Percentiles rank a stretch among this genome's conserved stretches.
Conservation (phyloP, 1,140 invertebrate species). For the Onthophagus taurus region DNA sequence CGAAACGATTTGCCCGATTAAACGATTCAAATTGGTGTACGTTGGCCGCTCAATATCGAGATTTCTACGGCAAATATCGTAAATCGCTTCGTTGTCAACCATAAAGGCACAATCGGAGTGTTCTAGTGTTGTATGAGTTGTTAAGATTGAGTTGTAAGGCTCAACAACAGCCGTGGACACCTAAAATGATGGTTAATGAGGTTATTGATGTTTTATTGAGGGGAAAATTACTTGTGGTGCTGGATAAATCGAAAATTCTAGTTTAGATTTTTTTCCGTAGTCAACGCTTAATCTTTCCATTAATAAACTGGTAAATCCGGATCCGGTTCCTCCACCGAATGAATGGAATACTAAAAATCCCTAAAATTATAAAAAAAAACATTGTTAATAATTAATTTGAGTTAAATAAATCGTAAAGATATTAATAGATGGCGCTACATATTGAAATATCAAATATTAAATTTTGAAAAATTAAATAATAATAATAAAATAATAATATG, state of each 20-base stretch:
- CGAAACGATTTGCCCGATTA: slow-evolving; percentile 76
- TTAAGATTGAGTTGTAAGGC: slow-evolving; percentile 74
- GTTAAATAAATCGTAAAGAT: no score
- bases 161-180: slow-evolving; percentile 76
- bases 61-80: slow-evolving; percentile 80
- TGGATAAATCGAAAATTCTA: slow-evolving; percentile 78
- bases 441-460: no score
- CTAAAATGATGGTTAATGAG: slow-evolving; percentile 17
- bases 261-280: slow-evolving; percentile 71
- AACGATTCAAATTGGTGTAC: slow-evolving; percentile 69
- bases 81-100: slow-evolving; percentile 86
- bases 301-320: slow-evolving; percentile 70
- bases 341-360: slow-evolving; percentile 81
- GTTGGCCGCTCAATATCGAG: slow-evolving; percentile 77
- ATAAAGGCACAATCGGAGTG: slow-evolving; percentile 78
- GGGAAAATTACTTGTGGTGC: slow-evolving; percentile 62
- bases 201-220: neutral
- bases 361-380: slow-evolving; percentile 38
- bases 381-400: neutral
- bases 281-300: slow-evolving; percentile 75
- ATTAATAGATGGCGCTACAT: no score
- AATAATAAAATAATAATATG: no score
- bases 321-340: slow-evolving; percentile 79
- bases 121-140: slow-evolving; percentile 70
- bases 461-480: no score